Evolutionary conservation across 2,888 invertebrate genomes (phyloP).

Genomic region (Metacarcinus magister): DNA sequence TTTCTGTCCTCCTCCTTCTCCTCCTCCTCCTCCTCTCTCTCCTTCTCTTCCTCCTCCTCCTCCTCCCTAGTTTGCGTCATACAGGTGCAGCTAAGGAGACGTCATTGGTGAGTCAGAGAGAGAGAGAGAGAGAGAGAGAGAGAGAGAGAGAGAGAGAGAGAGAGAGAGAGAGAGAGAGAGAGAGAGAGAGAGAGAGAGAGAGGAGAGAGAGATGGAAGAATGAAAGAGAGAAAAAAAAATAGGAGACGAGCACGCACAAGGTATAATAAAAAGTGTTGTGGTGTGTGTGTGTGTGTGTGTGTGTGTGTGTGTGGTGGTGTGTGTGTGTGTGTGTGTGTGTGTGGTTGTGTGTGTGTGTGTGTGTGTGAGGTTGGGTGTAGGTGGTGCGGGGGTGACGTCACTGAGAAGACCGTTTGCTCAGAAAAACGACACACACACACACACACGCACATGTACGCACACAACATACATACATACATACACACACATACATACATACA

Average conservation of each 20-base stretch:
- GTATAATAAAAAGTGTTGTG: too few species aligned
- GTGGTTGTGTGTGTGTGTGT: neutral
- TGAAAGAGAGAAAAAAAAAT: too few species aligned
- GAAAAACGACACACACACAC: neutral
- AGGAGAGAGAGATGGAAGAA: too few species aligned
- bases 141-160: constrained; percentile 48
- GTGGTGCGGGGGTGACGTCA: neutral
- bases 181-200: neutral
- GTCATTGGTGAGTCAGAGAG: constrained; percentile 21
- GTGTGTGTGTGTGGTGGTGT: constrained; percentile 4
- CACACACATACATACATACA: neutral
- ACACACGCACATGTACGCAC: neutral
- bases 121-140: constrained; percentile 48
- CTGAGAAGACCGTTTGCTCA: neutral
- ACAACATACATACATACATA: neutral
- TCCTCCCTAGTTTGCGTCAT: neutral
- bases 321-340: constrained; percentile 31
- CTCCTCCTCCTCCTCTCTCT: neutral
- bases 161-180: neutral
- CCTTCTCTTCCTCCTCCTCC: neutral
- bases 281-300: constrained; percentile 12
- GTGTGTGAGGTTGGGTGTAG: neutral
- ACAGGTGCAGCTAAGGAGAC: neutral
- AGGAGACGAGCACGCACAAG: too few species aligned
- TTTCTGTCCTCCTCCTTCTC: neutral